Conservation (phyloP, 2,797 vertebrate species). For the Moxostoma hubbsi region DNA sequence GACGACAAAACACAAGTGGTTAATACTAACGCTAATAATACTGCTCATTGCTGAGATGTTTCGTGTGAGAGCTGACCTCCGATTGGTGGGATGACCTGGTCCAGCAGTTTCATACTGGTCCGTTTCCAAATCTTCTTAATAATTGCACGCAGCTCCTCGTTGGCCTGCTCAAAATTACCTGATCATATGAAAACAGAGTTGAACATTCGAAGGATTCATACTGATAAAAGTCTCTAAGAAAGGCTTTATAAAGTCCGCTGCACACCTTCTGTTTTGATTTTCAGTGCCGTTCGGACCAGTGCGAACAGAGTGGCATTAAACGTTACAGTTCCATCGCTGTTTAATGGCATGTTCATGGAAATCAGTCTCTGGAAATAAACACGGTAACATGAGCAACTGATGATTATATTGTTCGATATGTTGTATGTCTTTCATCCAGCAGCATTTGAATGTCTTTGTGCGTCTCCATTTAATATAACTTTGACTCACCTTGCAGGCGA, state of each 20-base stretch:
- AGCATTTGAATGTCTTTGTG: background rate
- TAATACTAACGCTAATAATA: background rate
- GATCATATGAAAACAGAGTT: background rate
- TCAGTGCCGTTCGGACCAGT: conserved; percentile 90
- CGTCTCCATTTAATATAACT: background rate
- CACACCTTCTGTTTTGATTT: conserved; percentile 95
- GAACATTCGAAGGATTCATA: no score
- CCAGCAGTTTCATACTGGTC: conserved; percentile 95
- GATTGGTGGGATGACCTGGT: conserved; percentile 94
- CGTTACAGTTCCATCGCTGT: conserved; percentile 93
- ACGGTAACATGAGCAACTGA: background rate
- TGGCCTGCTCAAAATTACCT: conserved; percentile 95
- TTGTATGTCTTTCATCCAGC: background rate
- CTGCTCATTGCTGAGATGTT: background rate
- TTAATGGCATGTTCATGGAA: conserved; percentile 96
- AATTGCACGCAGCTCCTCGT: conserved; percentile 90
- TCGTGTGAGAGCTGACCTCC: conserved; percentile 78
- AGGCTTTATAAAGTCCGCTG: no score
- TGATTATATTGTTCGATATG: background rate
- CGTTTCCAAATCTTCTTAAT: conserved; percentile 98
- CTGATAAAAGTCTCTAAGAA: no score
- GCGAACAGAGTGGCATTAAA: conserved; percentile 95
- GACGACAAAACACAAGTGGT: background rate
- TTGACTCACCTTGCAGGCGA: conserved; percentile 89
- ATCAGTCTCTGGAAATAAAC: conserved; percentile 82